Conservation (phyloP, 2,113 vertebrate species). For the Microcebus jonahi region DNA sequence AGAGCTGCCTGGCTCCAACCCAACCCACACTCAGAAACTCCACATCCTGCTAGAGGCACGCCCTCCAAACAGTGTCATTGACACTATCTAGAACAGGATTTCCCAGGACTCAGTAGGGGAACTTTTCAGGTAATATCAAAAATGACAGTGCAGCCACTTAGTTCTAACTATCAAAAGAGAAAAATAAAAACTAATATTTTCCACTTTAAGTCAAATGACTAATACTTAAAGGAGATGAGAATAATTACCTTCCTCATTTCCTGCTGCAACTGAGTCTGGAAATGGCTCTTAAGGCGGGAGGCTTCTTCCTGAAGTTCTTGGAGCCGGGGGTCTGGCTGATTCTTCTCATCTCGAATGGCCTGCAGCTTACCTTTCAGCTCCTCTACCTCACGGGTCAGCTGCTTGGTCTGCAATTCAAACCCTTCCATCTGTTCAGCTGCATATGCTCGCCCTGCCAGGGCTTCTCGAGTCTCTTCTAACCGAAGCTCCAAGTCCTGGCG, state of each 20-base stretch:
- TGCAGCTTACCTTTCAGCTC: slow-evolving; percentile 86
- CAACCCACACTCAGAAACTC: slow-evolving; percentile 2
- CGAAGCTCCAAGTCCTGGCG: slow-evolving; percentile 89
- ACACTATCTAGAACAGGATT: background rate
- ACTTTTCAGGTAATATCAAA: background rate
- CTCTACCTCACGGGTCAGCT: slow-evolving; percentile 87
- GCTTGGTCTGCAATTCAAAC: slow-evolving; percentile 84
- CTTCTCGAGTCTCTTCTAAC: slow-evolving; percentile 88
- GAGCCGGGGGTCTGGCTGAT: slow-evolving; percentile 87
- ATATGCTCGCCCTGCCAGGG: slow-evolving; percentile 79
- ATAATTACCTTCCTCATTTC: slow-evolving; percentile 91
- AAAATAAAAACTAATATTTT: background rate
- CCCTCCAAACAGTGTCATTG: background rate
- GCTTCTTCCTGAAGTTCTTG: slow-evolving; percentile 90
- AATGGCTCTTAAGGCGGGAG: slow-evolving; percentile 85
- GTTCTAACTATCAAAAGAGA: slow-evolving; percentile 1
- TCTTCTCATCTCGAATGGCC: slow-evolving; percentile 82
- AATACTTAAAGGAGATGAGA: background rate
- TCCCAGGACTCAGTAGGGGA: background rate
- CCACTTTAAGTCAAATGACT: background rate
- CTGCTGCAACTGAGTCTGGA: slow-evolving; percentile 90
- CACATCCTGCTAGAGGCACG: slow-evolving; percentile 22
- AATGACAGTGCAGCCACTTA: background rate
- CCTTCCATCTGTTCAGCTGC: slow-evolving; percentile 84
- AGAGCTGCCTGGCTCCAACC: background rate